Evolutionary conservation across 2,888 invertebrate genomes (phyloP).

Genomic region (Tolmerus cingulatus): DNA sequence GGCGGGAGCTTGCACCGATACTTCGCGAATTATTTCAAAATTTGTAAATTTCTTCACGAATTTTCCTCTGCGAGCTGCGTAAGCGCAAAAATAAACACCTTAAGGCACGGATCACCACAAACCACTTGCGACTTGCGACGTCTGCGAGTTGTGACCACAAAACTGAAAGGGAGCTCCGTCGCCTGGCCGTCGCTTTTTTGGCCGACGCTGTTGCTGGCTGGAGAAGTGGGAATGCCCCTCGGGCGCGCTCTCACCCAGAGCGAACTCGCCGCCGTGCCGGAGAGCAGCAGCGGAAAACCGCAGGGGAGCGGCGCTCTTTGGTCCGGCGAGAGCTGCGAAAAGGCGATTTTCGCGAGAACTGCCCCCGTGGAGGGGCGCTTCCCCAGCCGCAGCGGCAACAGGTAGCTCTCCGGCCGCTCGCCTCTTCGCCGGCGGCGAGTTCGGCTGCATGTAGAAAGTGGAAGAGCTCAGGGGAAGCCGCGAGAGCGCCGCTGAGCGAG

Average conservation of each 20-base stretch:
- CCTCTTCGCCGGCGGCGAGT: background rate
- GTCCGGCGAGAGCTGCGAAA: background rate
- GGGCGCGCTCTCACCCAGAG: background rate
- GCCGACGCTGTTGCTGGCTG: background rate
- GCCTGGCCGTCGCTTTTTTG: background rate
- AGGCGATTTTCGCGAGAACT: background rate
- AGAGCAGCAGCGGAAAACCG: background rate
- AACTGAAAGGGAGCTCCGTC: slow-evolving; percentile 10
- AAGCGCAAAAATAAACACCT: slow-evolving; percentile 3
- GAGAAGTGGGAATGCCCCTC: background rate
- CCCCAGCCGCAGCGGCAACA: background rate
- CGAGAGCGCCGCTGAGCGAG: background rate
- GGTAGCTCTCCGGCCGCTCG: background rate
- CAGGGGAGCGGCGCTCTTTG: background rate
- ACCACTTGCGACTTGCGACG: slow-evolving; percentile 33
- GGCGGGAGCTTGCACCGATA: background rate
- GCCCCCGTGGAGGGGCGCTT: background rate
- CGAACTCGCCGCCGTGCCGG: background rate
- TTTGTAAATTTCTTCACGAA: background rate
- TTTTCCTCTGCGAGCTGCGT: background rate
- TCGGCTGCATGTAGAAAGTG: background rate
- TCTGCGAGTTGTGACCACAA: slow-evolving; percentile 18
- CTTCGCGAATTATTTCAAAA: background rate
- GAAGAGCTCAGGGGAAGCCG: background rate
- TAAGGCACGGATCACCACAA: slow-evolving; percentile 13